Evolutionary conservation across 2,888 invertebrate species (phyloP).

Genomic region (Pecten maximus): DNA sequence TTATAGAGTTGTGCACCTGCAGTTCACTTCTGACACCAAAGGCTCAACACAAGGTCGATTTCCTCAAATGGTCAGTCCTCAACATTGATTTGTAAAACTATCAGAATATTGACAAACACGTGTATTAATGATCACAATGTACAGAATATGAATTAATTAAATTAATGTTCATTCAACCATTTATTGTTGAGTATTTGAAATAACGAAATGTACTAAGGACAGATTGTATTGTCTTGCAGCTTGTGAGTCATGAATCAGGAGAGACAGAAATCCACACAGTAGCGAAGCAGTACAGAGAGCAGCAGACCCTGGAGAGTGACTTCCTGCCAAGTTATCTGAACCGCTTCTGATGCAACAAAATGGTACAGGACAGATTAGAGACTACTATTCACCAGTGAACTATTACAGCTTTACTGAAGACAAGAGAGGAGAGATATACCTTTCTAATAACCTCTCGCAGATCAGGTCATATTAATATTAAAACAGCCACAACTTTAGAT

Average conservation of each 20-base stretch:
- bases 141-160: not conserved
- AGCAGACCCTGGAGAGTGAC: constrained; percentile 65
- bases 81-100: no score
- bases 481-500: not conserved
- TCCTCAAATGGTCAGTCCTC: constrained; percentile 62
- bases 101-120: no score
- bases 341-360: constrained; percentile 52
- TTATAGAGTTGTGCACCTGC: constrained; percentile 62
- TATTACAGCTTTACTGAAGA: not conserved
- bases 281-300: constrained; percentile 59
- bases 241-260: constrained; percentile 63
- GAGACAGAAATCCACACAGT: constrained; percentile 66
- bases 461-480: not conserved
- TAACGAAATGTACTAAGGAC: not conserved
- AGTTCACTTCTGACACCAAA: constrained; percentile 61
- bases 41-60: constrained; percentile 57
- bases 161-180: not conserved
- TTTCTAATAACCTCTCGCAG: not conserved
- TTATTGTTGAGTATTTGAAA: not conserved
- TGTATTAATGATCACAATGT: no score
- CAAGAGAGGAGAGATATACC: not conserved
- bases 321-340: constrained; percentile 64
- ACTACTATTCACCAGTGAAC: not conserved
- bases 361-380: not conserved
- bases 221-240: no score